A percentile compares a stretch with the other conserved stretches of the same genome.
Conservation (phyloP, 92 coral and sea anemone genomes). For the Epizoanthus ramosus region DNA sequence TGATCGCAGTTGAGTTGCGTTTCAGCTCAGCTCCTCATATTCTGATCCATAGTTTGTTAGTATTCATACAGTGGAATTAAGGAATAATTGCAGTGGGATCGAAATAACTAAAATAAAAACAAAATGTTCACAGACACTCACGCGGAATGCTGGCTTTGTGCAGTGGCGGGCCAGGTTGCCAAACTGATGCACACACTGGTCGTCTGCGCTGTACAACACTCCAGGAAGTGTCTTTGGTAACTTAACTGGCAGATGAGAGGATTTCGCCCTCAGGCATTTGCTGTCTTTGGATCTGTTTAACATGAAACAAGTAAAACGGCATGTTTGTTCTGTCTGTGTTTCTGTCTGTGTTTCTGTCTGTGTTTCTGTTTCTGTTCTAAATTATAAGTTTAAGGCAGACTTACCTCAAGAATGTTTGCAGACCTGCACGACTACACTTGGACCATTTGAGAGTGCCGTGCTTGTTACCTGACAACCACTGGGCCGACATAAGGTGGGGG, state of each 20-base stretch:
- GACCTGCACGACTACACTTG: conserved; percentile 74
- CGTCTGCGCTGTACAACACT: conserved; percentile 84
- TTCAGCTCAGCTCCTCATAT: too few species aligned
- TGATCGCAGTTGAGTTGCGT: too few species aligned
- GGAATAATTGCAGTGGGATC: too few species aligned
- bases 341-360: too few species aligned
- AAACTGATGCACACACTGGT: conserved; percentile 90
- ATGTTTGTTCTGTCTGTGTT: neutral
- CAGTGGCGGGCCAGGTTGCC: conserved; percentile 96
- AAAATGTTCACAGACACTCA: neutral
- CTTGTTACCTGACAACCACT: conserved; percentile 74
- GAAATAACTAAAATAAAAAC: too few species aligned
- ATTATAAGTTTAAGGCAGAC: neutral
- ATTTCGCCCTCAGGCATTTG: conserved; percentile 67
- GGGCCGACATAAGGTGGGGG: conserved; percentile 90
- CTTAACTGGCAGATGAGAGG: conserved; percentile 45
- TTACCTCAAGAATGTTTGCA: conserved; percentile 72
- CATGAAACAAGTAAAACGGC: neutral
- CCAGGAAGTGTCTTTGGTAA: conserved; percentile 80
- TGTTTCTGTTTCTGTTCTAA: too few species aligned
- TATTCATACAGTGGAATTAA: too few species aligned
- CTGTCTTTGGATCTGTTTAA: conserved; percentile 69
- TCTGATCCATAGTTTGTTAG: too few species aligned
- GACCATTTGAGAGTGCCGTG: conserved; percentile 92
- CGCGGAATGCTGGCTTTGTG: conserved; percentile 65